Conservation (phyloP, 2,888 invertebrate species). For the Drosophila diplacantha region DNA sequence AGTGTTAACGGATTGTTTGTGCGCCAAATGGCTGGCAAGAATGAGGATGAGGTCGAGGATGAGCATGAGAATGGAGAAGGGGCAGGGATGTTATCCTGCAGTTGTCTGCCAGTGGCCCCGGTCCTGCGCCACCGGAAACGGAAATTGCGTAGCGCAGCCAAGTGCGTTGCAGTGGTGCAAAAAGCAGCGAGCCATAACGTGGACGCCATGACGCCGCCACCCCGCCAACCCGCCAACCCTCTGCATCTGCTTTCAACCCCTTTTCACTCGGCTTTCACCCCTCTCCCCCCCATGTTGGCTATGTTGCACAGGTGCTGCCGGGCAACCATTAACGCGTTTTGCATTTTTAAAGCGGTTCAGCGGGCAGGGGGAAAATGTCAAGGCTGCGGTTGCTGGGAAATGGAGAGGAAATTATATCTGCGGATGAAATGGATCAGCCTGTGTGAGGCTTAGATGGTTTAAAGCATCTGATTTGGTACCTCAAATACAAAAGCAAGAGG, state of each 20-base stretch:
- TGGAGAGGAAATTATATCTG: conserved; percentile 37
- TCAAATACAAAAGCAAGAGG: neutral
- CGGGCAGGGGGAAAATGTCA: conserved; percentile 21
- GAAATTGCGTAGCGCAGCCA: conserved; percentile 67
- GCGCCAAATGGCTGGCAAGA: conserved; percentile 52
- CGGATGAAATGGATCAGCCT: conserved; percentile 28
- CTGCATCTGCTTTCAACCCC: neutral
- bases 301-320: conserved; percentile 42
- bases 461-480: neutral
- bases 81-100: conserved; percentile 43
- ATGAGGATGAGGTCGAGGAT: neutral
- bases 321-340: conserved; percentile 58
- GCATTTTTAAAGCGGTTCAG: conserved; percentile 27
- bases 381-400: conserved; percentile 32
- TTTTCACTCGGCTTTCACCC: neutral
- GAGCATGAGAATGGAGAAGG: neutral
- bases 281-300: conserved; percentile 1
- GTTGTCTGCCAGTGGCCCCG: conserved; percentile 48
- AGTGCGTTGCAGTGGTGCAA: conserved; percentile 43
- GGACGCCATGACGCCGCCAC: conserved; percentile 22
- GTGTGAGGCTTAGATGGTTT: conserved; percentile 16
- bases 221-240: neutral
- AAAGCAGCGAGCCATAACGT: conserved; percentile 49
- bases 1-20: conserved; percentile 73
- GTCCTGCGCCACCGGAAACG: conserved; percentile 63